These are phyloP conservation scores for Epinephelus fuscoguttatus DNA, from an alignment of 2,113 vertebrate genomes.

Conservation along the genomic window DNA sequence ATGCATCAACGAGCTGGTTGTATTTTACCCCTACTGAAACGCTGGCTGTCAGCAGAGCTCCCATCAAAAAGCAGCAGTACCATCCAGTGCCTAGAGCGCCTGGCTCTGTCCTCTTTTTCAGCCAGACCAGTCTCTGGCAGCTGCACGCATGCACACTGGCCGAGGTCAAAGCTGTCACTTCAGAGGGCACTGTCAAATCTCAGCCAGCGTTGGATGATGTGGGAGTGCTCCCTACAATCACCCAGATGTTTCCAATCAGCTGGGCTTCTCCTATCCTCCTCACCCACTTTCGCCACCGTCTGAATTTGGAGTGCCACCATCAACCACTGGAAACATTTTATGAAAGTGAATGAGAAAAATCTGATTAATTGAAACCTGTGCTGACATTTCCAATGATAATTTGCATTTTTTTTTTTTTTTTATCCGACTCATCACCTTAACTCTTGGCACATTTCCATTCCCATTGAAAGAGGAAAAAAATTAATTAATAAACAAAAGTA, in stretches of 20 bases:
- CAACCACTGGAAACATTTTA: slow-evolving; percentile 44
- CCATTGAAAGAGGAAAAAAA: neutral
- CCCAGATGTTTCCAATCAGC: slow-evolving; percentile 89
- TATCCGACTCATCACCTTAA: slow-evolving; percentile 24
- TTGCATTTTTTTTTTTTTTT: fast-evolving
- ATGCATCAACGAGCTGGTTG: slow-evolving; percentile 66
- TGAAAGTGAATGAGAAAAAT: slow-evolving; percentile 42
- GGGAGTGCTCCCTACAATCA: slow-evolving; percentile 81
- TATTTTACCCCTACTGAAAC: slow-evolving; percentile 71
- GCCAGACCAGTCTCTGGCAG: slow-evolving; percentile 78
- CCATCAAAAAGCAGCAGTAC: slow-evolving; percentile 83
- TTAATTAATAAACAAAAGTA: neutral
- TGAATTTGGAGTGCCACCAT: slow-evolving; percentile 52
- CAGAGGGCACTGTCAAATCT: slow-evolving; percentile 85
- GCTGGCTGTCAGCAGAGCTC: slow-evolving; percentile 78
- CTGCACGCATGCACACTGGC: slow-evolving; percentile 79
- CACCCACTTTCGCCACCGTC: slow-evolving; percentile 45
- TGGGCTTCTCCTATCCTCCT: slow-evolving; percentile 76
- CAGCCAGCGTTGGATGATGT: slow-evolving; percentile 82
- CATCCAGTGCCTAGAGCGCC: slow-evolving; percentile 80
- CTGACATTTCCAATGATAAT: slow-evolving; percentile 52
- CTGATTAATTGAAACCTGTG: slow-evolving; percentile 51
- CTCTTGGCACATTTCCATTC: slow-evolving; percentile 12
- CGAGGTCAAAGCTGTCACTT: slow-evolving; percentile 87
- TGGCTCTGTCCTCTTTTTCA: slow-evolving; percentile 77